These are phyloP conservation scores for Drosophila navojoa DNA, from an alignment of 1,140 invertebrate species.

Conservation along the genomic window DNA sequence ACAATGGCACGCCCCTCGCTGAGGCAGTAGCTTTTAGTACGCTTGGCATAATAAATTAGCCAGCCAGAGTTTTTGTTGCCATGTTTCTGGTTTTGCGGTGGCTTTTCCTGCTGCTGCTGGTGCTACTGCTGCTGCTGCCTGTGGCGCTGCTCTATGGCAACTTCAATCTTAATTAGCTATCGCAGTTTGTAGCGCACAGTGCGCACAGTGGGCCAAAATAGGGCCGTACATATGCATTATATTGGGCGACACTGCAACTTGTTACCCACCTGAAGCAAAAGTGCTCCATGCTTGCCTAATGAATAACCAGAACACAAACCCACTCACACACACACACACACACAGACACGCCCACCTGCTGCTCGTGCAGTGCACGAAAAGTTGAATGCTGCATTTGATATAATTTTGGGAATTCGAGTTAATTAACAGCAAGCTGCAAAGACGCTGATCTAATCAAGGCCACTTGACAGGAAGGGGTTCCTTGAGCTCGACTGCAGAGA, in stretches of 20 bases:
- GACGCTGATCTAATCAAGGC: not conserved
- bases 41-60: conserved; percentile 78
- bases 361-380: not conserved
- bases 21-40: conserved; percentile 27
- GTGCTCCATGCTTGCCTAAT: conserved; percentile 51
- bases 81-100: conserved; percentile 20
- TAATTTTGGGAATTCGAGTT: conserved; percentile 18
- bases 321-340: not conserved
- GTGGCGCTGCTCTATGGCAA: conserved; percentile 59
- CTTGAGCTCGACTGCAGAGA: not conserved
- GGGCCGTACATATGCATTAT: conserved; percentile 8
- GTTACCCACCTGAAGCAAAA: conserved; percentile 25
- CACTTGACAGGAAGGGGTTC: not conserved
- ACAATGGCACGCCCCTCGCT: conserved; percentile 2
- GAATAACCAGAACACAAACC: conserved; percentile 18
- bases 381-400: conserved; percentile 13
- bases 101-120: conserved; percentile 2
- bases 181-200: conserved; percentile 75
- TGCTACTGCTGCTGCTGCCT: conserved; percentile 1
- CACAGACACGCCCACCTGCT: not conserved
- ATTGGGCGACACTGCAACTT: conserved; percentile 21
- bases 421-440: conserved; percentile 29
- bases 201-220: conserved; percentile 27
- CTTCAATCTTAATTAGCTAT: conserved; percentile 81
- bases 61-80: conserved; percentile 44